Evolutionary conservation across 1,140 invertebrate genomes (phyloP), one percentile per base, ranked within the genome.

Genomic region (Drosophila melanica): DNA sequence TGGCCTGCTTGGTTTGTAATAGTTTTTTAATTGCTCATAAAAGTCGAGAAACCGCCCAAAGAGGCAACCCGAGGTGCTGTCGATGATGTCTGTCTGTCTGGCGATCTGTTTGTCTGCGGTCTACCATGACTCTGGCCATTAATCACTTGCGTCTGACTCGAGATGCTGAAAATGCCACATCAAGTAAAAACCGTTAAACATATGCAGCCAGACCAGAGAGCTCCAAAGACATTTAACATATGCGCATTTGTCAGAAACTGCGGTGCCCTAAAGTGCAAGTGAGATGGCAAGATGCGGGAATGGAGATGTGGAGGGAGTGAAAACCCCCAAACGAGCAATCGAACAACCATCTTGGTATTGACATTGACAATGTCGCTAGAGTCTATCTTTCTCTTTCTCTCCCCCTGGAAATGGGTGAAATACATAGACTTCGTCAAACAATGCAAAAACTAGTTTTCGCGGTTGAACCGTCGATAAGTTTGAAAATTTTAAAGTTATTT

Each of bases 11-110:
- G 42, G 54, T 18, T 35, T 45, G 50, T 58, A 86, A 82, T 89
- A 87, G 71, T 87, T 79, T 89, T 87, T 82, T 82, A 87, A 87
- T 82, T 87, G 76, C 79, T 74, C 76, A 73, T 79, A 87, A 87
- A 86, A 71, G 72, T 81, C 67, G 14, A 42, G 57, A 63, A 59
- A 42, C 48, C 30, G 30, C 37, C 6, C 44, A 57, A 44, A 57
- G 7, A 39, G n/a, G 11, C 16, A 23, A 12, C 12, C 33, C 41
- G 8, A 35, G 33, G 33, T n/a, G n/a, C 14, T 44, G 54, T 57
- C n/a, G 23, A 41, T 42, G 23, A 41, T 42, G 39, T 27, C 20
- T 57, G 53, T 6, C 12, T 4, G 7, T 33, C 27, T 7, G 3
- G 20, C 20, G 20, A 3, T 30, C 47, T 79, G 59, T 10, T 54